Evolutionary conservation across 2,888 invertebrate genomes (phyloP).

Genomic region (Parnassius smintheus): DNA sequence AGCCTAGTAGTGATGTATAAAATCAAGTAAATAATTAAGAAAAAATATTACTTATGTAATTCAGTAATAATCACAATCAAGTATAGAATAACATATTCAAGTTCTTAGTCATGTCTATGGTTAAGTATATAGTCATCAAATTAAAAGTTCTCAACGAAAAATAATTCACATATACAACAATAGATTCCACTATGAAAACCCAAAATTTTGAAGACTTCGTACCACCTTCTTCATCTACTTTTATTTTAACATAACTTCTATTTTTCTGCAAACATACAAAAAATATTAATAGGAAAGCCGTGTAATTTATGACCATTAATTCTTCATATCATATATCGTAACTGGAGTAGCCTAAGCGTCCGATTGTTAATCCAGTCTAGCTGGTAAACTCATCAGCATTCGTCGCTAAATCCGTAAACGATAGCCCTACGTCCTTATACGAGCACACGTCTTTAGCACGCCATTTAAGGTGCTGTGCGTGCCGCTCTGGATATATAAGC

Average conservation of each 20-base stretch:
- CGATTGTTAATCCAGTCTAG: constrained; percentile 40
- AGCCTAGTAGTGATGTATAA: too few relatives aligned
- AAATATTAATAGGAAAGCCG: constrained; percentile 2
- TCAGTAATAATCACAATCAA: too few relatives aligned
- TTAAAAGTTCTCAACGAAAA: too few relatives aligned
- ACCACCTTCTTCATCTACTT: too few relatives aligned
- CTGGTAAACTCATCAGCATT: constrained; percentile 38
- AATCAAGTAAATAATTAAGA: too few relatives aligned
- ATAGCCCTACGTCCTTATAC: constrained; percentile 50
- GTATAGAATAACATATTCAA: too few relatives aligned
- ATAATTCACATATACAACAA: too few relatives aligned
- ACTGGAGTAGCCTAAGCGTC: constrained; percentile 37
- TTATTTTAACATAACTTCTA: background rate
- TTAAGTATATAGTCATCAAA: too few relatives aligned
- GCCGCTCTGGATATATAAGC: constrained; percentile 43
- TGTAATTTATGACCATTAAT: constrained; percentile 15
- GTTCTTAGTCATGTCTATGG: too few relatives aligned
- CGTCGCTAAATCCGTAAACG: constrained; percentile 37
- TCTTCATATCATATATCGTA: constrained; percentile 29
- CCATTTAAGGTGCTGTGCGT: constrained; percentile 53
- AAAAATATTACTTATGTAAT: too few relatives aligned
- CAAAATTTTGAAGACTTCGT: too few relatives aligned
- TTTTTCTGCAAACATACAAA: background rate
- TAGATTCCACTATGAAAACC: too few relatives aligned
- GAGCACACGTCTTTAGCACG: constrained; percentile 42